Evolutionary conservation across 2,797 vertebrate genomes (phyloP).

Genomic region (Melanotaenia trifasciata): DNA sequence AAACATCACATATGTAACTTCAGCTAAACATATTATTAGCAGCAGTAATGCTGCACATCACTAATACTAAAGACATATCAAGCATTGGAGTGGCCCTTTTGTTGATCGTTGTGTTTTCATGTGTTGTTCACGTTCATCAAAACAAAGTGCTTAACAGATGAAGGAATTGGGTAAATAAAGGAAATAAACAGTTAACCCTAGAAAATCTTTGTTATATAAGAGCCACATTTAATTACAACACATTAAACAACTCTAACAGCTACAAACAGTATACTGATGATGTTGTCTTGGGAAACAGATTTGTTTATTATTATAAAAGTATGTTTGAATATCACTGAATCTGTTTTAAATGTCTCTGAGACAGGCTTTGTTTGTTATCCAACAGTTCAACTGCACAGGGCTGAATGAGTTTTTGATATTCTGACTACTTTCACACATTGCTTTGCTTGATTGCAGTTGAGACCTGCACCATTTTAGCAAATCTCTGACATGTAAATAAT

Average conservation of each 20-base stretch:
- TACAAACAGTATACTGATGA: slow-evolving; percentile 26
- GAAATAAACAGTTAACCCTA: not conserved
- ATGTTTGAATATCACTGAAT: not conserved
- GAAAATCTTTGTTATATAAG: slow-evolving; percentile 20
- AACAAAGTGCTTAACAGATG: not conserved
- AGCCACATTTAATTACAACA: slow-evolving; percentile 43
- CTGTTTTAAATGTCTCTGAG: slow-evolving; percentile 12
- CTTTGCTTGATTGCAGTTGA: not conserved
- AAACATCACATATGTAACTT: too few species aligned
- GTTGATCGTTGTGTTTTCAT: too few species aligned
- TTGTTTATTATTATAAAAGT: slow-evolving; percentile 47
- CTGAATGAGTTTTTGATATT: not conserved
- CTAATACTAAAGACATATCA: too few species aligned
- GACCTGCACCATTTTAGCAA: not conserved
- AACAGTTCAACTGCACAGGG: slow-evolving; percentile 2
- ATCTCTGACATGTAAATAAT: slow-evolving; percentile 4
- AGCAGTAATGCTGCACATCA: too few species aligned
- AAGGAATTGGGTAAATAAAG: not conserved
- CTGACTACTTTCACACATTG: not conserved
- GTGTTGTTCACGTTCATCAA: too few species aligned
- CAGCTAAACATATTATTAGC: too few species aligned
- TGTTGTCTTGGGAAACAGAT: slow-evolving; percentile 17
- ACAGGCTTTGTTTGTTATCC: slow-evolving; percentile 43
- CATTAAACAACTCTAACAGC: slow-evolving; percentile 42
- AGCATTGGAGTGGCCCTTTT: too few species aligned